Conservation (phyloP, 2,797 vertebrate species). For the Uromys caudimaculatus region DNA sequence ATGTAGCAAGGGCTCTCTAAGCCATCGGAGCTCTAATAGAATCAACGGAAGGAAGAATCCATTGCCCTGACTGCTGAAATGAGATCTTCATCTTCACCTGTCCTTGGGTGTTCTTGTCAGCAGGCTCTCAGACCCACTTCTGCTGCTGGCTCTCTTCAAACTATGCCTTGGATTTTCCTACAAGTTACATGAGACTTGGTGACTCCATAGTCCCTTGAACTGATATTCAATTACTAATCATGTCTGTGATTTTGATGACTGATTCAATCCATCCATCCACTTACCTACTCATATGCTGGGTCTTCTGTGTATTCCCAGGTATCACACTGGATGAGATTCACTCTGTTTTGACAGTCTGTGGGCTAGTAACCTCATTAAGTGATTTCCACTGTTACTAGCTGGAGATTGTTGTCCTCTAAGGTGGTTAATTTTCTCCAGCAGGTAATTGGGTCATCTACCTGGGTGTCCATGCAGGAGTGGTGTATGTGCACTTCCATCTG, state of each 20-base stretch:
- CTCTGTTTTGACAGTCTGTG: not conserved
- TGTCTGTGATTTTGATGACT: not conserved
- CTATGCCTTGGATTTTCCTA: not conserved
- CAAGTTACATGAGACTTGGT: not conserved
- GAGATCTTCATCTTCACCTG: not conserved
- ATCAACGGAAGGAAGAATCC: not conserved
- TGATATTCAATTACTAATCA: not conserved
- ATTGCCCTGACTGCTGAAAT: not conserved
- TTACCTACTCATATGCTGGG: too few relatives aligned
- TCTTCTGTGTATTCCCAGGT: not conserved
- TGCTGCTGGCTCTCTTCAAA: not conserved
- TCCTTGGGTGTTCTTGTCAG: not conserved
- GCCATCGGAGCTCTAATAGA: fast-evolving
- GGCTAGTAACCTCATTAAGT: too few relatives aligned
- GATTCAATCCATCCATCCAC: not conserved
- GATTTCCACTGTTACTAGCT: fast-evolving
- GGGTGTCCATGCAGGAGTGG: not conserved
- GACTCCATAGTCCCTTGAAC: not conserved
- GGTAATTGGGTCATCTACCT: too few relatives aligned
- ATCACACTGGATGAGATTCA: too few relatives aligned
- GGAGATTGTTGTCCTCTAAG: not conserved
- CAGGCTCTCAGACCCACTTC: not conserved
- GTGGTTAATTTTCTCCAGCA: not conserved
- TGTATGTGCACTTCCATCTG: too few relatives aligned
- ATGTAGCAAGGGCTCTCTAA: not conserved